Evolutionary conservation across 2,113 vertebrate species (phyloP).

Genomic region (Myanophis thanlyinensis): DNA sequence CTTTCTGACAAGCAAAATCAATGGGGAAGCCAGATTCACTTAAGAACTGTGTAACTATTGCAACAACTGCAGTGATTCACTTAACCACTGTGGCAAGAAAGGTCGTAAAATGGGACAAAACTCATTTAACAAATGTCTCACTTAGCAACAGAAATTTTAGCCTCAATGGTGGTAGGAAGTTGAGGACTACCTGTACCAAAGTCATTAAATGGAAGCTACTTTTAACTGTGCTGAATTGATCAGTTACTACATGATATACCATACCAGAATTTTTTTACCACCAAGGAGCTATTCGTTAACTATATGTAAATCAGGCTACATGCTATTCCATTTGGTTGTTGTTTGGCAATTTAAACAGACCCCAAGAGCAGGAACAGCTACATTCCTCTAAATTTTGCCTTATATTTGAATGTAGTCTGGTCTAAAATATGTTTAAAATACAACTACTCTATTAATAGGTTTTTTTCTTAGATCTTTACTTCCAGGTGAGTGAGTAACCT

Average conservation of each 20-base stretch:
- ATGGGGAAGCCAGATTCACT: neutral
- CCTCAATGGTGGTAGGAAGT: neutral
- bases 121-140: neutral
- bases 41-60: neutral
- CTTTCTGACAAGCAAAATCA: neutral
- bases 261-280: neutral
- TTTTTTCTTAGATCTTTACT: neutral
- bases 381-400: neutral
- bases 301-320: neutral
- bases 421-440: neutral
- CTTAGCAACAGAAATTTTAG: neutral
- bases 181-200: neutral
- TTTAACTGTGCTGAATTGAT: neutral
- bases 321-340: neutral
- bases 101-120: neutral
- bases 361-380: neutral
- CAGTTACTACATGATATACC: neutral
- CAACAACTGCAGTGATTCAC: neutral
- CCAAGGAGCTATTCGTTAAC: neutral
- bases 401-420: neutral
- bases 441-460: neutral
- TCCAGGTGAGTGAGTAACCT: neutral
- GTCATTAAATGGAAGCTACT: neutral
- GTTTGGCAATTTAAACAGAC: neutral
- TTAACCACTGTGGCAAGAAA: neutral